These are phyloP conservation scores for Agrilus cyanescens DNA, from an alignment of 2,888 invertebrate genomes.

Conservation along the genomic window DNA sequence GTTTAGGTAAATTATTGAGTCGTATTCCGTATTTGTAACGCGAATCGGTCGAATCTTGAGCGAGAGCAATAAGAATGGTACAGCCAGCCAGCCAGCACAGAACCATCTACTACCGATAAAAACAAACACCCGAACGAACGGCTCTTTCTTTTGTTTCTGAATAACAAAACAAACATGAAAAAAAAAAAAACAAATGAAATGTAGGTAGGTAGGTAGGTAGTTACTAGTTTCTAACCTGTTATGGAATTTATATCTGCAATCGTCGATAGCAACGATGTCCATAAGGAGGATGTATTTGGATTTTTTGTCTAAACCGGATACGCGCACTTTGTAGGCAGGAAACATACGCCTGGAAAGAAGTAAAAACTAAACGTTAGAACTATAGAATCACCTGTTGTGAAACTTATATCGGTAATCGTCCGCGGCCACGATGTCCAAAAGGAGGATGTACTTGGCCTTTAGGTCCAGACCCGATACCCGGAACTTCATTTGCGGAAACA, in stretches of 20 bases:
- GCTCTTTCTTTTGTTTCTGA: too few relatives aligned
- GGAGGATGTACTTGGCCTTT: constrained; percentile 96
- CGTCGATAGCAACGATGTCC: constrained; percentile 95
- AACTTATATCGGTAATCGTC: constrained; percentile 98
- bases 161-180: constrained; percentile 3
- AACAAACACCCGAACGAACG: constrained; percentile 20
- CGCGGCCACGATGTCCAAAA: constrained; percentile 97
- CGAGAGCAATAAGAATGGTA: too few relatives aligned
- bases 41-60: too few relatives aligned
- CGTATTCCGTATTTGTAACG: too few relatives aligned
- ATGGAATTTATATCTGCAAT: constrained; percentile 91
- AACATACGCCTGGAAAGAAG: constrained; percentile 85
- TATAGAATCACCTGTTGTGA: constrained; percentile 69
- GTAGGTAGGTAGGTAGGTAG: not conserved
- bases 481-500: constrained; percentile 99
- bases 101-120: constrained; percentile 13
- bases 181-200: not conserved
- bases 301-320: constrained; percentile 92
- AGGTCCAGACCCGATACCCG: constrained; percentile 96
- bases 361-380: not conserved
- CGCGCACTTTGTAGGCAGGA: constrained; percentile 94
- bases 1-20: too few relatives aligned
- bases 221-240: constrained; percentile 56
- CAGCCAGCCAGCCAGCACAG: too few relatives aligned
- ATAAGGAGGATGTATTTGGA: constrained; percentile 95